These are phyloP conservation scores for Manis pentadactyla DNA, from an alignment of 2,797 vertebrate genomes.

Conservation along the genomic window DNA sequence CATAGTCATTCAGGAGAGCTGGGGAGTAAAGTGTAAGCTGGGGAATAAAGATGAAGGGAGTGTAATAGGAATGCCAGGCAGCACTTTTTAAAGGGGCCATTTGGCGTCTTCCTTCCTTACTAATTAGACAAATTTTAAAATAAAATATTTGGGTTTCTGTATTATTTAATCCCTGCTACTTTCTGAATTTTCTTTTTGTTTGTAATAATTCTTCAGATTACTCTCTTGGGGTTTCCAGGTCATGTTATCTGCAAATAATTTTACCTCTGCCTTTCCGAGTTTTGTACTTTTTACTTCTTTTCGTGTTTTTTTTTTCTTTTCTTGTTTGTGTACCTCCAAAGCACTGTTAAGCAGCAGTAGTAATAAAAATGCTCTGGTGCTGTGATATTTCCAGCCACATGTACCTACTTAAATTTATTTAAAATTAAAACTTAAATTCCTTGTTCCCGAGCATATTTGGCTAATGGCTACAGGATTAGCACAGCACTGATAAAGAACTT, in stretches of 20 bases:
- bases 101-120: background rate
- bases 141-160: background rate
- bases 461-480: background rate
- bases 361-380: background rate
- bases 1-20: background rate
- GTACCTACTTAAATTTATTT: background rate
- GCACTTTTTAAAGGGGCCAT: background rate
- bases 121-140: background rate
- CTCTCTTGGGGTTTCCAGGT: background rate
- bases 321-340: background rate
- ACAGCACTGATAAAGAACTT: background rate
- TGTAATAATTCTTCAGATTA: background rate
- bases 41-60: background rate
- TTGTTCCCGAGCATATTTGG: background rate
- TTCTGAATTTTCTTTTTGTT: background rate
- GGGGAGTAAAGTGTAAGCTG: background rate
- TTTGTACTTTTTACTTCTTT: background rate
- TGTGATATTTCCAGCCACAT: background rate
- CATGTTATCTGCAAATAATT: background rate
- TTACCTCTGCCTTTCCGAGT: background rate
- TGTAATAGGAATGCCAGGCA: background rate
- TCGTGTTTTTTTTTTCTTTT: background rate
- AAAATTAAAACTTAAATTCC: background rate
- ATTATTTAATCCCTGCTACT: background rate
- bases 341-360: background rate